These are phyloP conservation scores for Saguinus imperator DNA, from an alignment of 2,113 vertebrate species.

Conservation along the genomic window DNA sequence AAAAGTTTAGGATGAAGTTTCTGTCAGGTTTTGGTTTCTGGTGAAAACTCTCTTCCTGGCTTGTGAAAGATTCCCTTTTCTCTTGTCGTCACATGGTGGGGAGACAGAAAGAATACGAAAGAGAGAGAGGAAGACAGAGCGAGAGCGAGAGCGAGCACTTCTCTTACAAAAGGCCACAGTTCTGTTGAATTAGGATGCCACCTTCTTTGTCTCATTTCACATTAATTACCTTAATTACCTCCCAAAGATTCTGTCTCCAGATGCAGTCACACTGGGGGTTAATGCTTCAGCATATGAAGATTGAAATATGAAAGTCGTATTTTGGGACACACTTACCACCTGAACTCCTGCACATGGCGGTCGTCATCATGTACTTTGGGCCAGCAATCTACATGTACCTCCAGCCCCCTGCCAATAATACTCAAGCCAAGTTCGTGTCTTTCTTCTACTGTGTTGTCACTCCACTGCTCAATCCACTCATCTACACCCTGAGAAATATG, in stretches of 20 bases:
- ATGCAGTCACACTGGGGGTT: not conserved
- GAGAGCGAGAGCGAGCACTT: not conserved
- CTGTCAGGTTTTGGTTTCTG: not conserved
- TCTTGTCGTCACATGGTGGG: not conserved
- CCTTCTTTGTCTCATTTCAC: not conserved
- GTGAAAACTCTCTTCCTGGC: not conserved
- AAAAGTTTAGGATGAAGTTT: not conserved
- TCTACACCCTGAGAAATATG: conserved; percentile 64
- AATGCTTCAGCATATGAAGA: not conserved
- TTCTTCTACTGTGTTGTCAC: conserved; percentile 45
- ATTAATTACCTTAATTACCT: not conserved
- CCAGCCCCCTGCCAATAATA: not conserved
- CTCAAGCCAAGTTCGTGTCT: conserved; percentile 35
- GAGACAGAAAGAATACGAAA: not conserved
- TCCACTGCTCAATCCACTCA: conserved; percentile 45
- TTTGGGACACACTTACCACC: too few species aligned
- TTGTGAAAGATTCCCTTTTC: not conserved
- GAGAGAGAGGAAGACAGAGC: not conserved
- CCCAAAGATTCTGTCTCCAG: not conserved
- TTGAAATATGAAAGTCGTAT: not conserved
- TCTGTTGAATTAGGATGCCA: not conserved
- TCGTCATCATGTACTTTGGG: conserved; percentile 44
- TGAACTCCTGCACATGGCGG: not conserved
- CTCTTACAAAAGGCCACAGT: not conserved
- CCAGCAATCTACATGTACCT: conserved; percentile 39